Percentiles rank a stretch among this genome's conserved stretches.
Conservation (phyloP, 2,113 vertebrate genomes). For the Triplophysa rosa region DNA sequence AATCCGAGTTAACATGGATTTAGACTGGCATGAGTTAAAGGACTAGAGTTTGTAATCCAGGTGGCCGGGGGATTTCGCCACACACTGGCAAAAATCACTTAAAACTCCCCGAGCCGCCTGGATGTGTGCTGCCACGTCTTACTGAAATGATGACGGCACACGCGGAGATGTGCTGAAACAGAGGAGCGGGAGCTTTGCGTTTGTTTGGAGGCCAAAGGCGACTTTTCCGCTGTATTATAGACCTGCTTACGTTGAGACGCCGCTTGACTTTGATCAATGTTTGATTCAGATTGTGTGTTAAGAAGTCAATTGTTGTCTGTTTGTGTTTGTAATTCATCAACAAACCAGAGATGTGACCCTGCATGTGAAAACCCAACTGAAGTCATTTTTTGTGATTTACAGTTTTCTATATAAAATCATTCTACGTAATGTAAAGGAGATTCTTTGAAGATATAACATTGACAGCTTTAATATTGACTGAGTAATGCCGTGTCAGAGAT, state of each 20-base stretch:
- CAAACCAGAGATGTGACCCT: too few species aligned
- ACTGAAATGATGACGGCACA: constrained; percentile 68
- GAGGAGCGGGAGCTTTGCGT: constrained; percentile 42
- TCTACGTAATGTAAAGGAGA: too few species aligned
- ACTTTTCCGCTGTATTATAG: constrained; percentile 28
- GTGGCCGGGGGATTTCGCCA: constrained; percentile 79
- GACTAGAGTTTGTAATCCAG: constrained; percentile 83
- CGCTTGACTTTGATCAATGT: background rate
- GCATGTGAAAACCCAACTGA: too few species aligned
- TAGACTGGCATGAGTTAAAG: constrained; percentile 83
- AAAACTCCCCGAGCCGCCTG: constrained; percentile 73
- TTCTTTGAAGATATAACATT: too few species aligned
- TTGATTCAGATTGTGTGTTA: background rate
- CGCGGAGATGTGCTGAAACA: constrained; percentile 60
- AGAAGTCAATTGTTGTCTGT: background rate
- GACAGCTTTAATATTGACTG: too few species aligned
- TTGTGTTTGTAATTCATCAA: too few species aligned
- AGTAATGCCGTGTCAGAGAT: too few species aligned
- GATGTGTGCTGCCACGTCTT: constrained; percentile 69
- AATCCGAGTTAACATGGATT: constrained; percentile 82
- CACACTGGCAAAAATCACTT: constrained; percentile 80
- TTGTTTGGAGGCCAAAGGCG: constrained; percentile 18
- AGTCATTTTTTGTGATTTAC: too few species aligned
- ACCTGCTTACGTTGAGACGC: constrained; percentile 17
- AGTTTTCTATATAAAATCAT: too few species aligned